Evolutionary conservation across 2,113 vertebrate species (phyloP), one percentile per base, ranked within the genome.

Genomic region (Lophura nycthemera): DNA sequence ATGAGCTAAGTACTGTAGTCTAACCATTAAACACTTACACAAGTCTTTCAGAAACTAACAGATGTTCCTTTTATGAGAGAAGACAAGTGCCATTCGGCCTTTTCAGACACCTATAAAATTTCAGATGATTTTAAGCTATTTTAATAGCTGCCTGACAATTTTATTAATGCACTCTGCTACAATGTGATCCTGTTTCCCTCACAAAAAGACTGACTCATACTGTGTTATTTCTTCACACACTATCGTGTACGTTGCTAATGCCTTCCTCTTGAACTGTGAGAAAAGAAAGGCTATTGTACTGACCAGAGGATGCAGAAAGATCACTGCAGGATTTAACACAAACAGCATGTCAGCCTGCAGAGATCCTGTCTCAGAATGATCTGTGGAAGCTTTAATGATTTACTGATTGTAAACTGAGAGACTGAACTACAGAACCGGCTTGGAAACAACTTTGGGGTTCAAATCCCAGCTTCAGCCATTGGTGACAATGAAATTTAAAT

Each of bases 61-160:
- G 95, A 92, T 95, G 87, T 90, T 96, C 90, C 42, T 85, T 96
- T 97, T 76, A 95, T 56, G 91, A 87, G 92, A 30, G 93, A 92
- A 95, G 95, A 90, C 84, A 92, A 96, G 92, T 92, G 77, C 38
- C 83, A 71, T 88, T 96, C 1, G 7, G 86, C 76, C 95, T 93
- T 94, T 94, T 85, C 67, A 95, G 92, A 93, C 86, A 94, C 42
- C 87, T 93, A 92, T 64, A 95, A 95, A 96, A 96, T 95, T 74
- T 3, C 75, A 94, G 88, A 75, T 84, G 83, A 89, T 96, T 96
- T 90, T 82, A 96, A 96, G 67, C 94, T 90, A 89, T 95, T 96
- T 95, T 90, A 97, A 96, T 88, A 95, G 87, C 82, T 86, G 64
- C 75, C 73, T 95, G 94, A 95, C 86, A 91, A 96, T 96, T 95